Base-by-base conservation (phyloP, 2,113 vertebrate genomes). In the Bostrychus sinensis region DNA sequence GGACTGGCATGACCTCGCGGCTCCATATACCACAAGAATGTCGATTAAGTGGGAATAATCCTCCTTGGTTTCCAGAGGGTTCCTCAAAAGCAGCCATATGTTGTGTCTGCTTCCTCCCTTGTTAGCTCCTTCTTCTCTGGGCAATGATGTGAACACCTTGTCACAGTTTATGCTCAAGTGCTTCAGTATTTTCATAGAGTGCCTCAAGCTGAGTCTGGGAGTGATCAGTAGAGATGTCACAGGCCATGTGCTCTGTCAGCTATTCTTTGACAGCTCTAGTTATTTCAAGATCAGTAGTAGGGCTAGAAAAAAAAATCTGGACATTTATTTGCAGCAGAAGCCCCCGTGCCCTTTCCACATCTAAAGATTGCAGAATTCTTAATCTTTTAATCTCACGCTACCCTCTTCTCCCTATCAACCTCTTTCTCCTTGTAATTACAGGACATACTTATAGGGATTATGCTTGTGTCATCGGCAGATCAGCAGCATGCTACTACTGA, bases 351-450 rank as follows among this genome's bases (percentile, higher is more conserved):
- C 71, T 68, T 70, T 76, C 85, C 75, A 84, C 79, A 83, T 82
- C 66, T 75, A 85, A 53, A 83, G 59, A 85, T 72, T 86, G 74
- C 78, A 78, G 51, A 71, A 80, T 80, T 89, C 68, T 66, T 91
- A 86, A 91, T 90, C 88, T 91, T 86, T 91, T 90, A 90, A 92
- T 89, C 89, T 84, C 61, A 26, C 68, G 17, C 62, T 23, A 56
- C 68, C 34, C 56, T 67, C 42, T 32, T 78, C 48, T 62, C 66
- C 75, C 57, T 51, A 58, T 83, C 70, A 77, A 48, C 70, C 77
- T 71, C 67, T 77, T 62, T 76, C 70, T 78, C 63, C 56, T 65
- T 77, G 83, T 87, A 83, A 91, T 89, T 88, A 89, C 81, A 78
- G 71, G 11, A 84, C 86, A 82, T 85, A 80, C 86, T 90, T 84